Conservation (phyloP, 1,140 invertebrate species). For the Pseudachorutes palmiensis region DNA sequence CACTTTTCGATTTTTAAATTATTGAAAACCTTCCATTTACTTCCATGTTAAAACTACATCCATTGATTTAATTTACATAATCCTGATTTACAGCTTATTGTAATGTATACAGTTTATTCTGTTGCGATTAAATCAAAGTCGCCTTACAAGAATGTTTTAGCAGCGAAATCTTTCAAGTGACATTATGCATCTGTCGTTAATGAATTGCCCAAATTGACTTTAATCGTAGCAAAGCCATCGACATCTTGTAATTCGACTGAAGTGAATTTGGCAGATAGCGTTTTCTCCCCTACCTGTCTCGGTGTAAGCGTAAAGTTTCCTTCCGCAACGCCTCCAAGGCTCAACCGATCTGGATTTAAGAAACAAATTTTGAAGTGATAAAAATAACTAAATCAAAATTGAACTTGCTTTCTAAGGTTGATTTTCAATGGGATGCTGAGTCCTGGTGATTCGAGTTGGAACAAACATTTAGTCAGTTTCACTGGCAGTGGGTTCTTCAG, state of each 20-base stretch:
- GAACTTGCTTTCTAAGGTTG: conserved; percentile 54
- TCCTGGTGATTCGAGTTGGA: conserved; percentile 70
- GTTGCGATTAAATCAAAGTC: too few relatives aligned
- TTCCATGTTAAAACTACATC: too few relatives aligned
- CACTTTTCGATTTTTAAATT: too few relatives aligned
- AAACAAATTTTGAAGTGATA: too few relatives aligned
- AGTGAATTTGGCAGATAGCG: conserved; percentile 69
- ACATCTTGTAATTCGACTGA: conserved; percentile 73
- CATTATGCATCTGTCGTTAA: too few relatives aligned
- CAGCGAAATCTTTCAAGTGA: too few relatives aligned
- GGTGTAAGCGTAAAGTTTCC: conserved; percentile 64
- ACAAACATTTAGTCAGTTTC: conserved; percentile 61
- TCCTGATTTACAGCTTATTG: too few relatives aligned
- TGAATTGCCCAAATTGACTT: conserved; percentile 36
- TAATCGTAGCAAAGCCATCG: conserved; percentile 59
- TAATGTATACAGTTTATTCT: too few relatives aligned
- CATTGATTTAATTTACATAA: too few relatives aligned
- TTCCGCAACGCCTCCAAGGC: conserved; percentile 54
- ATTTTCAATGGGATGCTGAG: conserved; percentile 62
- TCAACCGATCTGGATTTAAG: conserved; percentile 51
- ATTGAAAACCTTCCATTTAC: too few relatives aligned
- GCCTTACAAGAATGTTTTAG: too few relatives aligned
- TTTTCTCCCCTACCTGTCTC: conserved; percentile 59
- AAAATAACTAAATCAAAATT: too few relatives aligned
- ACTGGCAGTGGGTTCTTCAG: conserved; percentile 75